Evolutionary conservation across 2,797 vertebrate species (phyloP).

Genomic region (Morus bassanus): DNA sequence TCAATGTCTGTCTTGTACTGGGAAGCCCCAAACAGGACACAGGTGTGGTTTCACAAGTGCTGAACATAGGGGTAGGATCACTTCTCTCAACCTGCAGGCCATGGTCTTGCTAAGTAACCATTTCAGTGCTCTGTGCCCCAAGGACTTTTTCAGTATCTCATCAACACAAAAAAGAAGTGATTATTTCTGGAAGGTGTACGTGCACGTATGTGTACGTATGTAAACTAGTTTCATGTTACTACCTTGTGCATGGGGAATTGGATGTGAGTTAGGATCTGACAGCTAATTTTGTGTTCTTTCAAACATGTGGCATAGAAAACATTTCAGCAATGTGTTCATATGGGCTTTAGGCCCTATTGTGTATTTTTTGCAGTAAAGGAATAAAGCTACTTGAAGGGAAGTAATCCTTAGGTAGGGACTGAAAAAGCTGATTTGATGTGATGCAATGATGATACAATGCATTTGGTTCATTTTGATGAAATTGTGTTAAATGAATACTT

Average conservation of each 20-base stretch:
- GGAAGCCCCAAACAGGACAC: neutral
- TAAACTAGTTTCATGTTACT: neutral
- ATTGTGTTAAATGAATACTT: neutral
- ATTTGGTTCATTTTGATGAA: neutral
- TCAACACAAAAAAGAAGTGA: neutral
- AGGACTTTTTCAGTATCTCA: neutral
- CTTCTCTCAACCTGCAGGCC: neutral
- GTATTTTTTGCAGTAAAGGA: neutral
- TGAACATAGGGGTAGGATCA: neutral
- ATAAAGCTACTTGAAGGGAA: neutral
- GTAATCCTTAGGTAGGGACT: neutral
- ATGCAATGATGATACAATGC: neutral
- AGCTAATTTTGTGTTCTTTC: neutral
- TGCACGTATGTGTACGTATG: neutral
- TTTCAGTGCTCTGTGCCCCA: neutral
- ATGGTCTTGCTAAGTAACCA: neutral
- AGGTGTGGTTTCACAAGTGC: neutral
- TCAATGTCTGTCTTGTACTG: neutral
- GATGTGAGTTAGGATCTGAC: neutral
- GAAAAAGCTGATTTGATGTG: neutral
- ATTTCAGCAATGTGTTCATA: neutral
- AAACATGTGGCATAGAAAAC: neutral
- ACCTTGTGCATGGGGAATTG: neutral
- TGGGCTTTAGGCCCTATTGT: neutral
- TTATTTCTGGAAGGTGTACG: neutral